Evolutionary conservation across 2,113 vertebrate species (phyloP).

Genomic region (Mesoclemmys tuberculata): DNA sequence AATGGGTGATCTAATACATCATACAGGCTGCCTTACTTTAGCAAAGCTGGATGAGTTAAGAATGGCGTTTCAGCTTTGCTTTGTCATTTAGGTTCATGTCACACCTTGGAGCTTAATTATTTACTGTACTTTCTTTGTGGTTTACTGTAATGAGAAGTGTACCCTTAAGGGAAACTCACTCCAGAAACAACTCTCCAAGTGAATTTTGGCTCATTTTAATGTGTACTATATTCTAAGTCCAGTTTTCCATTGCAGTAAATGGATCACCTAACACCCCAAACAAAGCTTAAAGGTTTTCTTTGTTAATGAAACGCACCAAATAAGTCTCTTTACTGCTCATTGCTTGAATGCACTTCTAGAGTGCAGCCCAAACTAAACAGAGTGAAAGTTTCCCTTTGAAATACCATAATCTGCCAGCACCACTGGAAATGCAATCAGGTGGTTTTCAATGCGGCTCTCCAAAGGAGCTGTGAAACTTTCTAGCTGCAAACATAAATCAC

Average conservation of each 20-base stretch:
- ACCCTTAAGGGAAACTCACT: background rate
- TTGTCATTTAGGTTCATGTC: background rate
- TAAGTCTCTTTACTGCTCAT: background rate
- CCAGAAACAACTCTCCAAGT: background rate
- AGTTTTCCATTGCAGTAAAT: background rate
- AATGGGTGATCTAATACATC: background rate
- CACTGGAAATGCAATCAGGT: background rate
- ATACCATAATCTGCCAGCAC: background rate
- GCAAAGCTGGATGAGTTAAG: background rate
- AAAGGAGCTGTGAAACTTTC: background rate
- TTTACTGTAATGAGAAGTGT: background rate
- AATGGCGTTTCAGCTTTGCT: background rate
- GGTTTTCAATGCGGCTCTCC: background rate
- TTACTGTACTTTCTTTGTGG: background rate
- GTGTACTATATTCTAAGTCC: background rate
- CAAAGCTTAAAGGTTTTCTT: background rate
- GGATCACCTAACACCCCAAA: background rate
- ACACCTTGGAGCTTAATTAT: background rate
- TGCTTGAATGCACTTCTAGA: rapidly evolving
- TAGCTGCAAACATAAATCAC: background rate
- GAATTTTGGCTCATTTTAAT: background rate
- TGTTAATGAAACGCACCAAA: background rate
- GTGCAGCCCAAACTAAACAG: background rate
- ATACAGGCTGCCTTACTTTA: background rate
- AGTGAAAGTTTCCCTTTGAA: background rate